Evolutionary conservation across 2,888 invertebrate species (phyloP).

Genomic region (Acanthosepion lycidas): DNA sequence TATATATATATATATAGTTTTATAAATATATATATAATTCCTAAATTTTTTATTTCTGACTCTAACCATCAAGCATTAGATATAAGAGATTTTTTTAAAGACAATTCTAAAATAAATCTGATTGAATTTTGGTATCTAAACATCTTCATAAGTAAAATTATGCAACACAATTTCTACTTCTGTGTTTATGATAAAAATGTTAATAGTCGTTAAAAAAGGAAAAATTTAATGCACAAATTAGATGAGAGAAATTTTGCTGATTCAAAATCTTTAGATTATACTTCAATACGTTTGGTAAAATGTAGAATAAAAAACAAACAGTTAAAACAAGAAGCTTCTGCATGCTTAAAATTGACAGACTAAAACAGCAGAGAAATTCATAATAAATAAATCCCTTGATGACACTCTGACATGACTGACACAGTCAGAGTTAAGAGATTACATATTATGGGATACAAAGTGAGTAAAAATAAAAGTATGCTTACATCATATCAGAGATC

Average conservation of each 20-base stretch:
- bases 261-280: not conserved
- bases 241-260: not conserved
- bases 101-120: too few relatives aligned
- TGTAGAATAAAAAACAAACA: not conserved
- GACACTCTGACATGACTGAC: not conserved
- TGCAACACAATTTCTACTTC: too few relatives aligned
- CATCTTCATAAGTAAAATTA: too few relatives aligned
- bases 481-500: too few relatives aligned
- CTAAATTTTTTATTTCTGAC: too few relatives aligned
- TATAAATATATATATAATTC: too few relatives aligned
- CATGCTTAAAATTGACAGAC: not conserved
- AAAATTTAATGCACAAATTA: not conserved
- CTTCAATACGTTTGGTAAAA: not conserved
- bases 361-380: not conserved
- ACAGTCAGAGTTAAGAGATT: not conserved
- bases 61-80: too few relatives aligned
- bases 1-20: too few relatives aligned
- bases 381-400: not conserved
- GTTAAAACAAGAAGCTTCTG: not conserved
- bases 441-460: not conserved
- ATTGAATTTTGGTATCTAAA: too few relatives aligned
- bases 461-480: too few relatives aligned
- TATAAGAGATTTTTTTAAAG: too few relatives aligned
- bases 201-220: not conserved
- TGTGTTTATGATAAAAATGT: too few relatives aligned